A percentile compares a stretch with the other conserved stretches of the same genome.
phyloP scores from a whole-genome alignment of 2,797 vertebrate species.

The Sebastes itinus region DNA sequence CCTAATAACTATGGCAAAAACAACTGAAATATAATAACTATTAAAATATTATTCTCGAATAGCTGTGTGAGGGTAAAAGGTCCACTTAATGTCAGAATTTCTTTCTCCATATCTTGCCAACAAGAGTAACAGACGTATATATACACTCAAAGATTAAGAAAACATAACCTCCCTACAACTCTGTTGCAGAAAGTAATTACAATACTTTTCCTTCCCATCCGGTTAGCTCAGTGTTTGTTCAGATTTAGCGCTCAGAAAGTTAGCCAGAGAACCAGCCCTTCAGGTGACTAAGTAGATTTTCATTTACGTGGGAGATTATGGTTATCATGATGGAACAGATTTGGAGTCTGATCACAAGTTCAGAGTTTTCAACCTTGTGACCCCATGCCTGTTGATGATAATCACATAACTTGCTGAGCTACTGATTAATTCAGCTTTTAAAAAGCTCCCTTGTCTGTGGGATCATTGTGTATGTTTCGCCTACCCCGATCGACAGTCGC shows the following conservation, averaged over 20 bases:
- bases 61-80: background rate
- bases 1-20: background rate
- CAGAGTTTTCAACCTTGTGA: slow-evolving; percentile 41
- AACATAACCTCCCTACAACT: background rate
- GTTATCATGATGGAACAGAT: slow-evolving; percentile 29
- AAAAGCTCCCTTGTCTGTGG: background rate
- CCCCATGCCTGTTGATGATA: slow-evolving; percentile 27
- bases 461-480: slow-evolving; percentile 22
- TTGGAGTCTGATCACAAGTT: slow-evolving; percentile 15
- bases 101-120: background rate
- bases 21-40: background rate
- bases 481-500: slow-evolving; percentile 9
- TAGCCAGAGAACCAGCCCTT: background rate
- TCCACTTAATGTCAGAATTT: background rate
- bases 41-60: background rate
- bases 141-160: background rate
- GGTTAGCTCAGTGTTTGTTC: background rate
- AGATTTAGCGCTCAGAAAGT: background rate
- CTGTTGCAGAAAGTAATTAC: background rate
- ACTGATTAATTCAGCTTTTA: slow-evolving; percentile 48
- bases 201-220: background rate
- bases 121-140: background rate
- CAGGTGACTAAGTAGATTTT: slow-evolving; percentile 19
- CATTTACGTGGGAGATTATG: slow-evolving; percentile 28
- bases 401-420: slow-evolving; percentile 12